Conservation (phyloP, 2,888 invertebrate species). For the Bruchidius siliquastri region DNA sequence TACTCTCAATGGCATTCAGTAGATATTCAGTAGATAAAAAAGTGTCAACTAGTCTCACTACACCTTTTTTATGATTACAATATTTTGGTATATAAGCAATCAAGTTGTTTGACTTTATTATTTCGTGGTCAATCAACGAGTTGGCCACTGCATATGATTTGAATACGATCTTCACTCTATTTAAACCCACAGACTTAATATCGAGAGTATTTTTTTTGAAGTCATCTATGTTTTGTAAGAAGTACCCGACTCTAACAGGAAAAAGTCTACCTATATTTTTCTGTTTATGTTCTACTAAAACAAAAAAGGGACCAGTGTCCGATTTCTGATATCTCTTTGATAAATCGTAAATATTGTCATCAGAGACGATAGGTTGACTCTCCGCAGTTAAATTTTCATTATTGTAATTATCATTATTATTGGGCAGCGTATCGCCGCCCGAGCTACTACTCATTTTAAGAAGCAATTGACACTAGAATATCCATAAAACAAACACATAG, state of each 20-base stretch:
- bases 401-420: no score
- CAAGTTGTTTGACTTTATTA: not conserved
- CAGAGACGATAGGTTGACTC: no score
- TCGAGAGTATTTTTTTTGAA: slow-evolving; percentile 1
- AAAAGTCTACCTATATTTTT: slow-evolving; percentile 1
- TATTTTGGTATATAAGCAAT: not conserved
- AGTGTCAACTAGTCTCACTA: not conserved
- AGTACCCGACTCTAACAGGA: slow-evolving; percentile 2
- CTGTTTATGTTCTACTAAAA: slow-evolving; percentile 1
- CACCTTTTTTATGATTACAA: not conserved
- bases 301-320: not conserved
- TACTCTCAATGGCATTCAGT: not conserved
- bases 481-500: no score
- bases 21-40: not conserved
- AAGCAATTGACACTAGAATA: no score
- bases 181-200: not conserved
- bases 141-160: not conserved
- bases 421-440: no score
- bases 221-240: not conserved
- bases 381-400: no score
- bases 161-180: not conserved
- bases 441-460: no score
- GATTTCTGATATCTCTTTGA: no score
- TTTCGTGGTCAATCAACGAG: not conserved
- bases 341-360: no score